Percentiles rank a stretch among this genome's conserved stretches.
Evolutionary conservation across 2,113 vertebrate genomes (phyloP).

Genomic region (Pampusana beccarii): DNA sequence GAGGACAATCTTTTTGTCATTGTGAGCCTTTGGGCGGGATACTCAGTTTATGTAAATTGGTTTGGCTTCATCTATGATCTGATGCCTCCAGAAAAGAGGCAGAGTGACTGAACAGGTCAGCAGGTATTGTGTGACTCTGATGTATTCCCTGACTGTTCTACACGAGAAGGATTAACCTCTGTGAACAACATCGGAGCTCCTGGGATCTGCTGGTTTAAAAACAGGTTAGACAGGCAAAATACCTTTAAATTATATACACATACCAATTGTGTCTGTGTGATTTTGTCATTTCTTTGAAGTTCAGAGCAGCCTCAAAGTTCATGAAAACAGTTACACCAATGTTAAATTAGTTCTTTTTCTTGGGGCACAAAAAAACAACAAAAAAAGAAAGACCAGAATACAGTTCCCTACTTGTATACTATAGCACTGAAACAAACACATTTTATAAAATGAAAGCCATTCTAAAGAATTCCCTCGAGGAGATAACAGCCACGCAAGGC

Average conservation of each 20-base stretch:
- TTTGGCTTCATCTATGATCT: background rate
- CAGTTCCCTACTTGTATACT: background rate
- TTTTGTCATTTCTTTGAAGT: background rate
- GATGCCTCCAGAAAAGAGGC: background rate
- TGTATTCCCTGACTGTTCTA: background rate
- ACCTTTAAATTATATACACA: background rate
- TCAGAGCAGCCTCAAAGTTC: background rate
- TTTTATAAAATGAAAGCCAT: conserved; percentile 70
- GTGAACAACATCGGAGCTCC: background rate
- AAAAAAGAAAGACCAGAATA: background rate
- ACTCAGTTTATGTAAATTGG: background rate
- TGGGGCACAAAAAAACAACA: background rate
- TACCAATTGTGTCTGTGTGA: background rate
- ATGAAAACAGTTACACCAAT: background rate
- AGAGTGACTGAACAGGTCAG: background rate
- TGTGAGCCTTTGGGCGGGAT: background rate
- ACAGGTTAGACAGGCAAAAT: background rate
- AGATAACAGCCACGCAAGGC: conserved; percentile 34
- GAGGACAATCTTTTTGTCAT: background rate
- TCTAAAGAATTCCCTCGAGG: conserved; percentile 62
- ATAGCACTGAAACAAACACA: conserved; percentile 50
- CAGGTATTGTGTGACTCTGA: background rate
- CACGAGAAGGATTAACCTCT: background rate
- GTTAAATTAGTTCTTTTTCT: background rate
- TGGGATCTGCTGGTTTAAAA: background rate